Base-by-base conservation (phyloP, 2,797 vertebrate species). In the Otolemur crassicaudatus region DNA sequence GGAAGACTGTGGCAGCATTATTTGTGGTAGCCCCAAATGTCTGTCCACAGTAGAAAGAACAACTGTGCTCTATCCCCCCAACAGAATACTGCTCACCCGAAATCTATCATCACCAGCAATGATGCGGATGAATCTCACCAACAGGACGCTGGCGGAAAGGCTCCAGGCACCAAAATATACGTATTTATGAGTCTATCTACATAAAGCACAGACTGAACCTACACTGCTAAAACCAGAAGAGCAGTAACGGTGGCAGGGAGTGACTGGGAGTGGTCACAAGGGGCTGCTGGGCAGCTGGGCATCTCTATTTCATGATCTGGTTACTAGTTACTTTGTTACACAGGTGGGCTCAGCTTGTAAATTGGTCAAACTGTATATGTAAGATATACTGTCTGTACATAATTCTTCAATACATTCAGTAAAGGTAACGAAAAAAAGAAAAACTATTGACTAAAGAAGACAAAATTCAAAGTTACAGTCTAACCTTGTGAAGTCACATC, bases 171-270 rank as follows among this genome's bases (percentile, higher is more conserved):
- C 56, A 16, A 22, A 85, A 94, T 73, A 29, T 65, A 11, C 43
- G 16, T 53, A 76, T 73, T 87, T 46, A 65, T 63, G 25, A 84
- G 83, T 93, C 46, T 3, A 13, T 19, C 79, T 10, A 27, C 23
- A 53, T 53, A 22, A 84, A 84, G 7, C 31, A 43, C 8, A 70
- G n/a, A 82, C 40, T 13, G 40, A 25, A 75, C 19, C 31, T 9
- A 22, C 8, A 37, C 2, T 23, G 12, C 58, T 75, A 29, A 63
- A 75, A 34, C 16, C 16, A 63, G 58, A 46, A 63, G 16, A 84
- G 43, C 4, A 17, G 12, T 34, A 14, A 40, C 25, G 10, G n/a
- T 29, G 17, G 12, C 2, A 0, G 0, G 2, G 49, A 31, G 3
- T 40, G 22, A 76, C n/a, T 4, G 17, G 31, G 72, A 61, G n/a